These are phyloP conservation scores for Trematomus loennbergii DNA, from an alignment of 2,113 vertebrate species.

Conservation along the genomic window DNA sequence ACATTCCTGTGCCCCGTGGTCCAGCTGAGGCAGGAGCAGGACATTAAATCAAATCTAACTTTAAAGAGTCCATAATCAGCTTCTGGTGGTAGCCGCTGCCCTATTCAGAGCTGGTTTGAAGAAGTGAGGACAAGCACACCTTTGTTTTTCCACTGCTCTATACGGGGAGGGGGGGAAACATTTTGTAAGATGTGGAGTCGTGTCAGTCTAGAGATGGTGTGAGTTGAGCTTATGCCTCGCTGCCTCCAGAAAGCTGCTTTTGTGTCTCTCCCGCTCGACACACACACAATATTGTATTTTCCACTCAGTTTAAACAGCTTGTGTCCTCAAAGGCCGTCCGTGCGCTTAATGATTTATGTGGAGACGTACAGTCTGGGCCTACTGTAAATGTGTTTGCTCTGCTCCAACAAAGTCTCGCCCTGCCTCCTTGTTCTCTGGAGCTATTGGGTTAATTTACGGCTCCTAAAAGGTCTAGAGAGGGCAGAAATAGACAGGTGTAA, in stretches of 20 bases:
- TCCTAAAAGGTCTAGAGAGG: slow-evolving; percentile 53
- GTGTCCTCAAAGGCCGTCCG: slow-evolving; percentile 52
- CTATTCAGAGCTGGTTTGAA: slow-evolving; percentile 61
- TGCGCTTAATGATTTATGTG: slow-evolving; percentile 53
- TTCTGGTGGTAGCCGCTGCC: slow-evolving; percentile 73
- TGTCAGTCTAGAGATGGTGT: slow-evolving; percentile 60
- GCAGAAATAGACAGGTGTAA: slow-evolving; percentile 74
- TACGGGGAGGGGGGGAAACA: not conserved
- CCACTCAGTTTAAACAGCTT: slow-evolving; percentile 52
- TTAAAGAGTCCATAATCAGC: slow-evolving; percentile 81
- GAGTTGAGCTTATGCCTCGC: slow-evolving; percentile 58
- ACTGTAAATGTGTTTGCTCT: slow-evolving; percentile 70
- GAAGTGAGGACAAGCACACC: slow-evolving; percentile 74
- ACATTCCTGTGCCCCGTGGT: slow-evolving; percentile 78
- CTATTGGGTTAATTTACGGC: slow-evolving; percentile 63
- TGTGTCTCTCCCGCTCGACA: slow-evolving; percentile 50
- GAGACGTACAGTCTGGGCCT: slow-evolving; percentile 62
- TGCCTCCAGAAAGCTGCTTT: slow-evolving; percentile 51
- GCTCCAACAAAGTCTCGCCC: slow-evolving; percentile 27
- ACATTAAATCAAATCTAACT: slow-evolving; percentile 82
- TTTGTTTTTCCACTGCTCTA: slow-evolving; percentile 73
- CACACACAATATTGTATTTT: slow-evolving; percentile 66
- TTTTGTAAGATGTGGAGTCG: slow-evolving; percentile 55
- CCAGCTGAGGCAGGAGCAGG: slow-evolving; percentile 69
- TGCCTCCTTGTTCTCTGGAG: slow-evolving; percentile 37